Percentiles rank a stretch among this genome's conserved stretches.
Conservation (phyloP, 1,140 invertebrate species). For the Parasteatoda tepidariorum region DNA sequence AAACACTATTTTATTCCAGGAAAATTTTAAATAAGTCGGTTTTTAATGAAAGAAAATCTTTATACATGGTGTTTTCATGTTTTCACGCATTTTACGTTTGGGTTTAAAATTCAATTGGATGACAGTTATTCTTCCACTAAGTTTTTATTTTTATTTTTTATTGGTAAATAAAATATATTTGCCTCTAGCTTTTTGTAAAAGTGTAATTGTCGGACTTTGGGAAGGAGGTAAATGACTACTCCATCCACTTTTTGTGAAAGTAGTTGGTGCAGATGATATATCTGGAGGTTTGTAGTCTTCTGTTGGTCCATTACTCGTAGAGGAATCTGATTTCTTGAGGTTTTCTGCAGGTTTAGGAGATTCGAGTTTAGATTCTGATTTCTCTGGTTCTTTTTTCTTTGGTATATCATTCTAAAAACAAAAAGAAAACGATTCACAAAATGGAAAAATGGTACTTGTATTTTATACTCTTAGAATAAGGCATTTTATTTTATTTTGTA, state of each 20-base stretch:
- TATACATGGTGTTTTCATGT: too few relatives aligned
- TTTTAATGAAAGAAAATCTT: too few relatives aligned
- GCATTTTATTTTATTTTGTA: too few relatives aligned
- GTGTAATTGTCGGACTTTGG: constrained; percentile 49
- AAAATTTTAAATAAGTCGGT: too few relatives aligned
- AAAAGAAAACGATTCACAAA: background rate
- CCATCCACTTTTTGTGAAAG: constrained; percentile 33
- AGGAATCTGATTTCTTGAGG: background rate
- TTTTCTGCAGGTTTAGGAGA: background rate
- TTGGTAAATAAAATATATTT: too few relatives aligned
- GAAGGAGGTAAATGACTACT: constrained; percentile 41
- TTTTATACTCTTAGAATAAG: too few relatives aligned
- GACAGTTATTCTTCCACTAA: too few relatives aligned
- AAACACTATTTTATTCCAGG: too few relatives aligned
- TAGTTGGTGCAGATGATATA: background rate
- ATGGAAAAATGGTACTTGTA: background rate
- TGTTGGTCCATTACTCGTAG: background rate
- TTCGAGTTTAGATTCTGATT: constrained; percentile 14
- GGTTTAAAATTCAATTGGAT: too few relatives aligned
- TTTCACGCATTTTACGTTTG: too few relatives aligned
- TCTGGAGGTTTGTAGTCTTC: background rate
- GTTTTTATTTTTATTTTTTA: too few relatives aligned
- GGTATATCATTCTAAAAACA: background rate
- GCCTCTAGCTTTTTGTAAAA: constrained; percentile 53
- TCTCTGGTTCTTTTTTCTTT: background rate